phyloP scores from a whole-genome alignment of 1,140 invertebrate species.

The Danaus plexippus region DNA sequence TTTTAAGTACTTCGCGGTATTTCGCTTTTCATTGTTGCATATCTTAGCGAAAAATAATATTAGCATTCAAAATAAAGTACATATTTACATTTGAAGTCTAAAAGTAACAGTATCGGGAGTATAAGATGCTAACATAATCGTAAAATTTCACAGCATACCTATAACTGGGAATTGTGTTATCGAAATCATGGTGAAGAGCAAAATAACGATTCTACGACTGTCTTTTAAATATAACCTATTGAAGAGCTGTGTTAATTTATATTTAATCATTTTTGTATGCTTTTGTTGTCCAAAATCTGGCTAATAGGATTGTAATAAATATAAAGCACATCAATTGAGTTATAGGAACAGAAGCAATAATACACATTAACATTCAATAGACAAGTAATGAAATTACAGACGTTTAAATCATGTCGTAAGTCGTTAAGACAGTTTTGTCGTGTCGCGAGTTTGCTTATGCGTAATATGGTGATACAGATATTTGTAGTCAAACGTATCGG shows the following conservation, averaged over 20 bases:
- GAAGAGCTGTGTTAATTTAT: too few relatives aligned
- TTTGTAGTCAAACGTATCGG: slow-evolving; percentile 19
- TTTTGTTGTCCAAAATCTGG: too few relatives aligned
- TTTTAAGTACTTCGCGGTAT: neutral
- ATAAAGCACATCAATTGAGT: neutral
- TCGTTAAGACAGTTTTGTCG: too few relatives aligned
- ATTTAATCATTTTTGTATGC: too few relatives aligned
- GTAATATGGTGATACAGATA: slow-evolving; percentile 14
- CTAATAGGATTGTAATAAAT: too few relatives aligned
- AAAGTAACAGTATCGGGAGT: too few relatives aligned
- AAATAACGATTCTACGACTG: neutral
- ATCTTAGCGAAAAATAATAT: slow-evolving; percentile 7
- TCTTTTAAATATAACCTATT: neutral
- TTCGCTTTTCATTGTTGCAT: neutral
- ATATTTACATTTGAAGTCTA: too few relatives aligned
- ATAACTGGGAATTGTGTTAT: slow-evolving; percentile 19
- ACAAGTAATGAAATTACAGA: too few relatives aligned
- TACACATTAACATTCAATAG: neutral
- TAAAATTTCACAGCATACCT: slow-evolving; percentile 18
- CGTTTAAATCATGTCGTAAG: too few relatives aligned
- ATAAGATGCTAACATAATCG: slow-evolving; percentile 12
- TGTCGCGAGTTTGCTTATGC: slow-evolving; percentile 3
- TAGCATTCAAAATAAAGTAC: slow-evolving; percentile 1
- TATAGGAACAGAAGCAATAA: slow-evolving; percentile 2
- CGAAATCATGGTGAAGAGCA: slow-evolving; percentile 3